Percentiles rank a stretch among this genome's conserved stretches.
Conservation (phyloP, 2,113 vertebrate species). For the Eupsittula cactorum region DNA sequence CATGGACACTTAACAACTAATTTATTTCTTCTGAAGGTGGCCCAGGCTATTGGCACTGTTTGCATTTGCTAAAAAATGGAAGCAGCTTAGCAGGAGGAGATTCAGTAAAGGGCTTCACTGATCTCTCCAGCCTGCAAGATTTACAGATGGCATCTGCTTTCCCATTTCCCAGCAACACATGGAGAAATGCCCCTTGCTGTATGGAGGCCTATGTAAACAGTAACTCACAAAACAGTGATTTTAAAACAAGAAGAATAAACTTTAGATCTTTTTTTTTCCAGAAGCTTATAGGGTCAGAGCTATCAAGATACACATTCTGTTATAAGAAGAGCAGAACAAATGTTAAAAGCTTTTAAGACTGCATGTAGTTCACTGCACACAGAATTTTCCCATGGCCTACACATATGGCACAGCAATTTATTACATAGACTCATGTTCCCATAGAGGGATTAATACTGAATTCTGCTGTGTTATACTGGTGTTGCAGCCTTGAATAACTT, state of each 20-base stretch:
- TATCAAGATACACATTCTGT: slow-evolving; percentile 46
- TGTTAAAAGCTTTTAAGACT: slow-evolving; percentile 64
- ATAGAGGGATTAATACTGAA: slow-evolving; percentile 14
- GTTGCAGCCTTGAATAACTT: background rate
- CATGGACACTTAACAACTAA: background rate
- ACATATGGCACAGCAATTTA: slow-evolving; percentile 21
- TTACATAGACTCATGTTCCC: background rate
- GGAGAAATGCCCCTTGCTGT: background rate
- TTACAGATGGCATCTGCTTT: background rate
- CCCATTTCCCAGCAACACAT: background rate
- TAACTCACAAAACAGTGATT: background rate
- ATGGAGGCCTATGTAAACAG: slow-evolving; percentile 4
- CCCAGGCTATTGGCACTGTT: background rate
- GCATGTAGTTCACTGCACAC: slow-evolving; percentile 10
- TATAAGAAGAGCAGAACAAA: slow-evolving; percentile 43
- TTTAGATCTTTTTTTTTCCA: background rate
- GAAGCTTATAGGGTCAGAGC: slow-evolving; percentile 28
- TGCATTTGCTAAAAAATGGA: background rate
- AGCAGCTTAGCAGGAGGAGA: background rate
- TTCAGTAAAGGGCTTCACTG: slow-evolving; percentile 7
- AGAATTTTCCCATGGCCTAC: slow-evolving; percentile 49
- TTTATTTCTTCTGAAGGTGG: background rate
- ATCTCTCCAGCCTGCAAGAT: background rate
- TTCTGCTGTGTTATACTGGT: background rate
- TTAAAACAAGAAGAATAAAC: slow-evolving; percentile 59